Conservation (phyloP, 2,888 invertebrate genomes). For the Andrena chrysosceles region DNA sequence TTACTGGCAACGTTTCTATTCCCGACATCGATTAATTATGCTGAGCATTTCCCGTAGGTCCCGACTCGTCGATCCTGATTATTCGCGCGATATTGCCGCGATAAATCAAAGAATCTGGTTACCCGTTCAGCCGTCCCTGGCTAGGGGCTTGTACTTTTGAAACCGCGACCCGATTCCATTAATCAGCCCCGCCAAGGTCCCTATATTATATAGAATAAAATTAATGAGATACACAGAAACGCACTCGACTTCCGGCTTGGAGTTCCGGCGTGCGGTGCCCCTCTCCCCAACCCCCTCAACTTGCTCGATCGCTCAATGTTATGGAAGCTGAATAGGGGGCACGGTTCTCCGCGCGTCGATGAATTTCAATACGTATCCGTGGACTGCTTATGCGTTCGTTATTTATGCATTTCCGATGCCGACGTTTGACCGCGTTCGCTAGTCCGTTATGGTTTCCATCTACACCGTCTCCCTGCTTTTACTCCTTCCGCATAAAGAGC, state of each 20-base stretch:
- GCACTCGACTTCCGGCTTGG: constrained; percentile 82
- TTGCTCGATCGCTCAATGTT: constrained; percentile 57
- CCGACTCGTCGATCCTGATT: constrained; percentile 56
- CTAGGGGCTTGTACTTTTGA: constrained; percentile 74
- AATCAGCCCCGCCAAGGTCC: constrained; percentile 77
- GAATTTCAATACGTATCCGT: constrained; percentile 54
- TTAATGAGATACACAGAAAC: constrained; percentile 85
- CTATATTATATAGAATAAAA: constrained; percentile 84
- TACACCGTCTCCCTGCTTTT: no score
- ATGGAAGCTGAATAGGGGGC: constrained; percentile 54
- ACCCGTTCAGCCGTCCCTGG: constrained; percentile 31
- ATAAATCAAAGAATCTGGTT: constrained; percentile 74
- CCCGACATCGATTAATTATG: constrained; percentile 67
- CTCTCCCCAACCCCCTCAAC: neutral
- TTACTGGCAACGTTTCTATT: neutral
- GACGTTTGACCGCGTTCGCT: neutral
- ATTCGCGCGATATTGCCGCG: constrained; percentile 65
- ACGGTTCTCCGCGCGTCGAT: constrained; percentile 48
- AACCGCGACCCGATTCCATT: constrained; percentile 82
- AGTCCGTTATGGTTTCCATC: neutral
- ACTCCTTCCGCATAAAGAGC: no score
- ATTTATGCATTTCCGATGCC: constrained; percentile 29
- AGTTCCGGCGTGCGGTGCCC: constrained; percentile 67
- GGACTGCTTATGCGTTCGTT: constrained; percentile 38
- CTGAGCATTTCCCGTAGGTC: constrained; percentile 36